Conservation (phyloP, 2,113 vertebrate species). For the Tetraodon nigroviridis region DNA sequence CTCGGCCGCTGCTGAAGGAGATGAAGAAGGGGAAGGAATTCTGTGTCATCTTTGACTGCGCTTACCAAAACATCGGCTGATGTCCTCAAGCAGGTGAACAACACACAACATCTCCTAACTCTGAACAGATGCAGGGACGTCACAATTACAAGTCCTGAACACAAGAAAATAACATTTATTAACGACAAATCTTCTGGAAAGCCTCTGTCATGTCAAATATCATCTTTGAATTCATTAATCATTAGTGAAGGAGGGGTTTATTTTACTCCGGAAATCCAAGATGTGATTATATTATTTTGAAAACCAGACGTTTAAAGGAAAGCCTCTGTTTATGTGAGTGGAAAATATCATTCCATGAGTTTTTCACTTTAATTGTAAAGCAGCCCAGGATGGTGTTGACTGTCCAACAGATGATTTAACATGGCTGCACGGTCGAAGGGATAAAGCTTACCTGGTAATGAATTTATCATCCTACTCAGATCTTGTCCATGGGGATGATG, state of each 20-base stretch:
- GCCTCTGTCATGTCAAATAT: too few species aligned
- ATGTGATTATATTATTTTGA: too few species aligned
- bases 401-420: slow-evolving; percentile 8
- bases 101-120: neutral
- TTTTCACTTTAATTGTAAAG: slow-evolving; percentile 3
- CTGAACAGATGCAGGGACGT: too few species aligned
- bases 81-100: slow-evolving; percentile 89
- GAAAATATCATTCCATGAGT: slow-evolving; percentile 11
- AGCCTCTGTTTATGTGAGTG: slow-evolving; percentile 18
- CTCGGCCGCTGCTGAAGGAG: slow-evolving; percentile 91
- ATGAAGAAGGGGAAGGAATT: slow-evolving; percentile 98
- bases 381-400: neutral
- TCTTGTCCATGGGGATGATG: slow-evolving; percentile 99
- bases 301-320: slow-evolving; percentile 31
- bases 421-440: neutral
- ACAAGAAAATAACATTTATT: too few species aligned
- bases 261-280: too few species aligned
- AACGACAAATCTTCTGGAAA: too few species aligned
- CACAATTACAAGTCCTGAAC: neutral
- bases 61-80: slow-evolving; percentile 88
- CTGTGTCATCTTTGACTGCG: slow-evolving; percentile 96
- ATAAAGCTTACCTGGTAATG: neutral
- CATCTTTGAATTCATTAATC: too few species aligned
- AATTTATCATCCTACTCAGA: slow-evolving; percentile 70
- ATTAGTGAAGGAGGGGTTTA: too few species aligned